These are phyloP conservation scores for Cichlasoma orientale DNA, from an alignment of 2,797 vertebrate species.

Conservation along the genomic window DNA sequence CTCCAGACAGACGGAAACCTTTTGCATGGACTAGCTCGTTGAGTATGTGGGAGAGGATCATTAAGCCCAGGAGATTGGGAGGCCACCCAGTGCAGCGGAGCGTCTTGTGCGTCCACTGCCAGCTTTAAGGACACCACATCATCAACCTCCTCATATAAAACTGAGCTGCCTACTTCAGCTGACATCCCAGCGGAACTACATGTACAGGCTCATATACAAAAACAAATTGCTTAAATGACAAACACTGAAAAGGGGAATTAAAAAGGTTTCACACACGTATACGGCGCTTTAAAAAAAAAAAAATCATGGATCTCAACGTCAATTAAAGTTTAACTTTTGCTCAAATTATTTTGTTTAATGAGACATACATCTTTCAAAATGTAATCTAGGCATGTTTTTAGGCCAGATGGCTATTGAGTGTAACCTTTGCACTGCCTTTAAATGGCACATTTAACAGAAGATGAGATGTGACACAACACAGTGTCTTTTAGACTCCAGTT, in stretches of 20 bases:
- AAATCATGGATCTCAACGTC: neutral
- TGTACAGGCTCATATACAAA: neutral
- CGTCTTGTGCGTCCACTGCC: constrained; percentile 30
- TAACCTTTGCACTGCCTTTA: neutral
- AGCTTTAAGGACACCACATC: constrained; percentile 39
- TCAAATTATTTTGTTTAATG: neutral
- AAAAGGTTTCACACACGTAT: neutral
- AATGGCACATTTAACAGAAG: constrained; percentile 10
- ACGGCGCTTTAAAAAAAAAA: neutral
- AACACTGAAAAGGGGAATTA: neutral
- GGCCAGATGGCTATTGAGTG: neutral
- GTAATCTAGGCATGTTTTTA: neutral
- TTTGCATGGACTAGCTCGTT: constrained; percentile 9
- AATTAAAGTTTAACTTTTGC: neutral
- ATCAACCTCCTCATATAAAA: constrained; percentile 56
- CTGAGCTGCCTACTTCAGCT: constrained; percentile 52
- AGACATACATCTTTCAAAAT: neutral
- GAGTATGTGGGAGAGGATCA: constrained; percentile 52
- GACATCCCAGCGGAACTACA: constrained; percentile 23
- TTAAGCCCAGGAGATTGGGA: constrained; percentile 62
- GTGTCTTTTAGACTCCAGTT: neutral
- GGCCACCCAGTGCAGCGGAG: constrained; percentile 37
- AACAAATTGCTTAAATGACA: neutral
- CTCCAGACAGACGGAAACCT: constrained; percentile 10
- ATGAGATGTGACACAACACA: neutral